Percentiles rank a stretch among this genome's conserved stretches.
Evolutionary conservation across 1,140 invertebrate species (phyloP).

Genomic region (Zaprionus nigranus): DNA sequence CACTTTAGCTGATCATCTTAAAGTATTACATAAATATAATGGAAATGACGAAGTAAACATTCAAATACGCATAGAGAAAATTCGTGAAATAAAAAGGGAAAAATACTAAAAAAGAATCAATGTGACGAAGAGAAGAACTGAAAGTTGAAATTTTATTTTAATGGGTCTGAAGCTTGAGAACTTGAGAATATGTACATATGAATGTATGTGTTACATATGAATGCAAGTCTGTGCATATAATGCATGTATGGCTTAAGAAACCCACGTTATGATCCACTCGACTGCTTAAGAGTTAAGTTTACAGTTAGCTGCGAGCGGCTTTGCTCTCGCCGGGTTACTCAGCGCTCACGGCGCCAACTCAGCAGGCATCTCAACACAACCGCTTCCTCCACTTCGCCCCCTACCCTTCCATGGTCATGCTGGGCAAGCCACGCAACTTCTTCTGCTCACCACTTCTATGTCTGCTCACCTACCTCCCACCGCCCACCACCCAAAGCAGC

Average conservation of each 20-base stretch:
- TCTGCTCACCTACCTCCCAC: neutral
- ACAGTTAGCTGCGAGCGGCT: constrained; percentile 1
- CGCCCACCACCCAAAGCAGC: neutral
- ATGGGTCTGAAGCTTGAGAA: neutral
- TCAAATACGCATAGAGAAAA: neutral
- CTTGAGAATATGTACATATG: neutral
- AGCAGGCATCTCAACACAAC: constrained; percentile 8
- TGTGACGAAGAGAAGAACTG: neutral
- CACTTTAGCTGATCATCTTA: no score
- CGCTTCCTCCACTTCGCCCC: neutral
- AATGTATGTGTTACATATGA: neutral
- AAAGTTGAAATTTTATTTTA: neutral
- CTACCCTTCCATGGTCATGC: neutral
- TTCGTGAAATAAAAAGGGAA: neutral
- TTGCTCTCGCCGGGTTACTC: neutral
- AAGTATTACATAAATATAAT: no score
- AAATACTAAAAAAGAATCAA: neutral
- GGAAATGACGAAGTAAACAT: no score
- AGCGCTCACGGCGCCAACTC: constrained; percentile 7
- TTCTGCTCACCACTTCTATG: constrained; percentile 51
- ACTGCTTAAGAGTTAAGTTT: constrained; percentile 12
- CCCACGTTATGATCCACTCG: constrained; percentile 27
- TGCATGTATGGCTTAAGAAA: constrained; percentile 6
- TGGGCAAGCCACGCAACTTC: constrained; percentile 11
- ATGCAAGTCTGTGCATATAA: neutral